A percentile compares a stretch with the other conserved stretches of the same genome.
Evolutionary conservation across 2,797 vertebrate species (phyloP).

Genomic region (Chanos chanos): DNA sequence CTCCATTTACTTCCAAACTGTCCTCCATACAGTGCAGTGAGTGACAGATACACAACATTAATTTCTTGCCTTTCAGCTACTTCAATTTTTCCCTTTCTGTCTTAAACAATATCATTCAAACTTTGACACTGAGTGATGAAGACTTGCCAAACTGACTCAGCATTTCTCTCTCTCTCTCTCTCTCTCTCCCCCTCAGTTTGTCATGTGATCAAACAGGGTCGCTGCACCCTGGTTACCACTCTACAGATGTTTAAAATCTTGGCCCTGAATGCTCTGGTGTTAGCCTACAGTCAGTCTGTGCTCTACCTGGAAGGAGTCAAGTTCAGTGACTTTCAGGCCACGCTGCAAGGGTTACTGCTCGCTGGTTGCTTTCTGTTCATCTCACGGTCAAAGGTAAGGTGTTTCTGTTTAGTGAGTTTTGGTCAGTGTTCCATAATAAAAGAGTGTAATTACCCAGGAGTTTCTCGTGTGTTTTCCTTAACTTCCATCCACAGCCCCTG

Average conservation of each 20-base stretch:
- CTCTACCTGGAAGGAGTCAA: constrained; percentile 97
- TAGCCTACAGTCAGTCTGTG: constrained; percentile 97
- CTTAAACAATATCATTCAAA: too few relatives aligned
- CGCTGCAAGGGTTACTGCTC: constrained; percentile 89
- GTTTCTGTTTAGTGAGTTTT: neutral
- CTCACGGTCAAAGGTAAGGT: constrained; percentile 89
- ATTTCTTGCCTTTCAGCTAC: too few relatives aligned
- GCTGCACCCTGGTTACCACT: constrained; percentile 93
- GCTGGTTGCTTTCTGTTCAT: constrained; percentile 98
- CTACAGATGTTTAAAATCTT: constrained; percentile 99
- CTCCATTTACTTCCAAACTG: constrained; percentile 96
- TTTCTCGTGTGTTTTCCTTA: neutral
- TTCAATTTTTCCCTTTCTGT: neutral
- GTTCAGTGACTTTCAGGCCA: constrained; percentile 97
- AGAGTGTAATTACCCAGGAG: too few relatives aligned
- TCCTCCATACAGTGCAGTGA: constrained; percentile 98
- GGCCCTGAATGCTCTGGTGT: constrained; percentile 90
- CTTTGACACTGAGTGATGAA: neutral
- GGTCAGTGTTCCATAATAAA: too few relatives aligned
- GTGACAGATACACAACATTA: constrained; percentile 40
- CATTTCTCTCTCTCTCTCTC: neutral
- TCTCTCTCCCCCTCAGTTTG: constrained; percentile 74
- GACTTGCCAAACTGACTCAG: neutral
- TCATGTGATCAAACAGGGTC: constrained; percentile 97
- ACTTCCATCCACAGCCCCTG: constrained; percentile 73